phyloP scores from a whole-genome alignment of 2,797 vertebrate genomes.

The Gadopsis marmoratus region DNA sequence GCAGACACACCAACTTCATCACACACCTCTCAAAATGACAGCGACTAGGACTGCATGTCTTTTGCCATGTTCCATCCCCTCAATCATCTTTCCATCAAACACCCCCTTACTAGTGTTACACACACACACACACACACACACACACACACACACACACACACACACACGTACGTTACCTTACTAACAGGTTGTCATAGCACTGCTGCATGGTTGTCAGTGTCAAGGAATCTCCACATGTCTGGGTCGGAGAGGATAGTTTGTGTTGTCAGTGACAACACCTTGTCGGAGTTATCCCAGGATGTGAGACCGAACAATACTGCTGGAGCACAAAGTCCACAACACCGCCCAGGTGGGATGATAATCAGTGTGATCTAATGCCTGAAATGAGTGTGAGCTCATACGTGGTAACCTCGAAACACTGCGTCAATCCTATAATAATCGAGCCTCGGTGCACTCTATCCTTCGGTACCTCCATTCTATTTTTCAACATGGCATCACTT shows the following conservation, averaged over 20 bases:
- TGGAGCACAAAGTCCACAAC: constrained; percentile 47
- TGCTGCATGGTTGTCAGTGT: constrained; percentile 70
- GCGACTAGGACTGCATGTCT: constrained; percentile 68
- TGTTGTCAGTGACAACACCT: constrained; percentile 76
- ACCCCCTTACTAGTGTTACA: constrained; percentile 49
- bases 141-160: constrained; percentile 31
- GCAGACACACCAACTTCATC: constrained; percentile 72
- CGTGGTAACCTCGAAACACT: constrained; percentile 19
- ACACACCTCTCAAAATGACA: constrained; percentile 73
- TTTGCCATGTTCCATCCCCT: constrained; percentile 71
- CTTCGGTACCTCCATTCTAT: neutral
- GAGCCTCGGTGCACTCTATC: neutral
- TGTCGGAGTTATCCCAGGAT: constrained; percentile 61
- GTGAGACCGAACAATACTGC: constrained; percentile 59
- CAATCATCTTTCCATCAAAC: constrained; percentile 80
- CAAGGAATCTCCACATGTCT: constrained; percentile 74
- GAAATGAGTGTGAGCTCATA: constrained; percentile 60
- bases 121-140: constrained; percentile 28
- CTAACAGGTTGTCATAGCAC: constrained; percentile 81
- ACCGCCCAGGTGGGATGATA: constrained; percentile 44
- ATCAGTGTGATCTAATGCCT: constrained; percentile 62
- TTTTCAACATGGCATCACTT: neutral
- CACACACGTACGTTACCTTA: constrained; percentile 45
- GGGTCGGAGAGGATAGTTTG: constrained; percentile 67
- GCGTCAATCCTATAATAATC: neutral